Evolutionary conservation across 1,140 invertebrate species (phyloP).

Genomic region (Dicyema japonicum): DNA sequence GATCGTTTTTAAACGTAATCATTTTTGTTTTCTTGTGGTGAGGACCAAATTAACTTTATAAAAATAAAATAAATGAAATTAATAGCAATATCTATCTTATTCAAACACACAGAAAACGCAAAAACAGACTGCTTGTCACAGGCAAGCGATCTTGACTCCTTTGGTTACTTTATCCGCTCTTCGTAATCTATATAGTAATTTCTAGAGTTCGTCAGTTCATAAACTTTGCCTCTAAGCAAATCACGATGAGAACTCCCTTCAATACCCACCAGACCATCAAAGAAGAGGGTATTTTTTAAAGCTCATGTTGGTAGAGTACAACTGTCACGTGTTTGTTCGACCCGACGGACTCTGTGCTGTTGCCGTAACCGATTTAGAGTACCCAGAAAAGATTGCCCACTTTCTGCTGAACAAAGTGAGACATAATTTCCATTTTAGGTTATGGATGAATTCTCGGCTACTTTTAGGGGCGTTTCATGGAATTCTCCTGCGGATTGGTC

Average conservation of each 20-base stretch:
- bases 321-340: conserved; percentile 71
- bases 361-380: conserved; percentile 77
- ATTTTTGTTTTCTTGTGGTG: no score
- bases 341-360: conserved; percentile 59
- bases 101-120: no score
- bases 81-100: no score
- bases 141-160: no score
- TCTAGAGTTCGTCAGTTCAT: conserved; percentile 38
- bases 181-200: no score
- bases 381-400: conserved; percentile 67
- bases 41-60: no score
- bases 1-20: not conserved
- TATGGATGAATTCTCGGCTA: conserved; percentile 51
- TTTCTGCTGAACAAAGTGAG: conserved; percentile 57
- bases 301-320: conserved; percentile 42
- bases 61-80: no score
- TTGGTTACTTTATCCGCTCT: no score
- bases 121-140: no score
- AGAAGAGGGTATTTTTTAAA: conserved; percentile 75
- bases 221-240: conserved; percentile 81
- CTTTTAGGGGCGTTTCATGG: not conserved
- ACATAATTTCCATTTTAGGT: conserved; percentile 33
- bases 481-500: not conserved
- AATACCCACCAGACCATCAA: conserved; percentile 76
- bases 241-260: conserved; percentile 54